Evolutionary conservation across 2,113 vertebrate genomes (phyloP).

Genomic region (Echinops telfairi): DNA sequence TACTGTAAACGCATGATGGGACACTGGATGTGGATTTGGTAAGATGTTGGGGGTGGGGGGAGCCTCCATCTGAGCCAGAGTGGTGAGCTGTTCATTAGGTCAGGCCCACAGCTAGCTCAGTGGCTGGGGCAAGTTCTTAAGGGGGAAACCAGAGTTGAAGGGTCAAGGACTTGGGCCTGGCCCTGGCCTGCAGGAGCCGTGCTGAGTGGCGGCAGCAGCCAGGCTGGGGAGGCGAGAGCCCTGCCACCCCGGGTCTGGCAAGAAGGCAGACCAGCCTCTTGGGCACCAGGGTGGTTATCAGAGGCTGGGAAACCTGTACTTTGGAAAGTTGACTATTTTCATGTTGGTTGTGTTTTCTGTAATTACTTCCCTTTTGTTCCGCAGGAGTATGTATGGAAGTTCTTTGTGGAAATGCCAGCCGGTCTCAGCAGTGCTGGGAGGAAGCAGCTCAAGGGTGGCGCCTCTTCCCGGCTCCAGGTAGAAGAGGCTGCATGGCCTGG

Average conservation of each 20-base stretch:
- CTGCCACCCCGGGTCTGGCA: accelerated
- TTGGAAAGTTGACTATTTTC: constrained; percentile 63
- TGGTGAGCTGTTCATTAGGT: too few species aligned
- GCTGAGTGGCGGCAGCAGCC: background rate
- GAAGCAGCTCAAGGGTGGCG: constrained; percentile 25
- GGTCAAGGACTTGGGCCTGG: background rate
- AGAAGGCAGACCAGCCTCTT: background rate
- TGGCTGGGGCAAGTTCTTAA: background rate
- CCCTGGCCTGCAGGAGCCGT: background rate
- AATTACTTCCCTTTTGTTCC: constrained; percentile 79
- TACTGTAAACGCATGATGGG: background rate
- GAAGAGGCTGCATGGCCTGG: background rate
- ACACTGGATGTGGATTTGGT: too few species aligned
- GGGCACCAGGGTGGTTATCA: constrained; percentile 37
- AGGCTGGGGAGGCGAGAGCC: background rate
- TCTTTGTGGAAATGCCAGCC: constrained; percentile 71
- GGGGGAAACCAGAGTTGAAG: background rate
- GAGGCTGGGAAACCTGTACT: constrained; percentile 52
- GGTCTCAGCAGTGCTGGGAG: constrained; percentile 55
- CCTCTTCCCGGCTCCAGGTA: constrained; percentile 56
- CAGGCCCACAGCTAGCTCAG: background rate
- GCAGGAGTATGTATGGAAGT: constrained; percentile 72
- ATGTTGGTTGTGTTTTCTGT: constrained; percentile 76
- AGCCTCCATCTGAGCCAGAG: too few species aligned
- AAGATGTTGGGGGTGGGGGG: background rate